Percentiles rank a stretch among this genome's conserved stretches.
These are phyloP conservation scores for Dolomedes plantarius DNA, from an alignment of 2,888 invertebrate genomes.

Conservation along the genomic window DNA sequence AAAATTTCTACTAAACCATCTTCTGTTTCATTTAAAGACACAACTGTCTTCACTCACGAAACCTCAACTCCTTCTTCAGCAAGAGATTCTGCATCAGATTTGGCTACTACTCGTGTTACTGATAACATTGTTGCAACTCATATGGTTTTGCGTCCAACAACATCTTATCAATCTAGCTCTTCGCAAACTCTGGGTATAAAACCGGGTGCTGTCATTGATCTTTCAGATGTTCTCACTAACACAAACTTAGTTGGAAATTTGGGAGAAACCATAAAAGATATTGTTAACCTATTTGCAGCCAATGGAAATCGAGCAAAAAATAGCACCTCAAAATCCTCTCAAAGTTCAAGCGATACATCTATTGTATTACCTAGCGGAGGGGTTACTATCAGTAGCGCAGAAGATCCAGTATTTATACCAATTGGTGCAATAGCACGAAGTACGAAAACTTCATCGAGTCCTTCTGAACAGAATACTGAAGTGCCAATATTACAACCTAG, in stretches of 20 bases:
- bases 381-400: constrained; percentile 63
- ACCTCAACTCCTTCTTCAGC: constrained; percentile 48
- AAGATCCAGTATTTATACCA: constrained; percentile 70
- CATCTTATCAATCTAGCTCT: constrained; percentile 45
- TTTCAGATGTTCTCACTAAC: constrained; percentile 73
- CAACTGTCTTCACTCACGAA: constrained; percentile 32
- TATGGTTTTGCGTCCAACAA: constrained; percentile 36
- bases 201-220: constrained; percentile 73
- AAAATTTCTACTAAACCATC: neutral
- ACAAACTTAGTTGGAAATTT: constrained; percentile 73
- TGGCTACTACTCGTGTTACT: constrained; percentile 53
- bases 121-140: constrained; percentile 58
- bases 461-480: constrained; percentile 5
- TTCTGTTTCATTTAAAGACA: constrained; percentile 6
- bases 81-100: constrained; percentile 57
- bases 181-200: constrained; percentile 68
- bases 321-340: constrained; percentile 16
- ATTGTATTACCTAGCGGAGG: constrained; percentile 62
- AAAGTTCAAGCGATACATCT: constrained; percentile 15
- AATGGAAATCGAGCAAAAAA: constrained; percentile 47
- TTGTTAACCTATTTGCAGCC: constrained; percentile 73
- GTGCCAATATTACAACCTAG: constrained; percentile 32
- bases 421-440: constrained; percentile 69
- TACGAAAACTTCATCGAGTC: constrained; percentile 24
- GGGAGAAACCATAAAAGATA: constrained; percentile 74